Evolutionary conservation across 2,888 invertebrate species (phyloP).

Genomic region (Thumatha senex): DNA sequence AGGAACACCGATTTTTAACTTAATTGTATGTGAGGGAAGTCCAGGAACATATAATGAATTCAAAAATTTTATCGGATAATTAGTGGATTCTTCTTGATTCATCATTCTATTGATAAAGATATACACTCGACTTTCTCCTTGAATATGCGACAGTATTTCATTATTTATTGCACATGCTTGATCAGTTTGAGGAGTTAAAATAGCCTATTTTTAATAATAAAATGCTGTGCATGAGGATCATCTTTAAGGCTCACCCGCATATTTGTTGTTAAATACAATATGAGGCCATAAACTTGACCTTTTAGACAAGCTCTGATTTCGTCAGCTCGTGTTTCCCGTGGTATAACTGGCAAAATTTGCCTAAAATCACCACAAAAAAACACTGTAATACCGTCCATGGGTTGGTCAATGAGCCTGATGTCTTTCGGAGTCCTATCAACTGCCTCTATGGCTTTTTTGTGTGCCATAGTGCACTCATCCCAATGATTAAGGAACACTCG

Average conservation of each 20-base stretch:
- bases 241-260: background rate
- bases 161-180: background rate
- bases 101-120: slow-evolving; percentile 8
- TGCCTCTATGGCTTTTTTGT: background rate
- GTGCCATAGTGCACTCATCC: slow-evolving; percentile 1
- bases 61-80: slow-evolving; percentile 1
- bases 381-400: background rate
- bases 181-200: background rate
- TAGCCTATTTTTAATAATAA: background rate
- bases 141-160: background rate
- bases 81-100: background rate
- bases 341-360: background rate
- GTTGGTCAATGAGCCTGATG: background rate
- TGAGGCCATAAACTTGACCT: background rate
- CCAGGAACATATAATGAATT: background rate
- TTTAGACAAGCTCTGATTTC: background rate
- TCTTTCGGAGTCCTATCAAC: background rate
- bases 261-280: background rate
- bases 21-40: background rate
- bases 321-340: background rate
- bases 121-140: background rate
- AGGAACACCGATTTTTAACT: background rate
- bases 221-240: background rate
- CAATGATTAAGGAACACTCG: background rate
- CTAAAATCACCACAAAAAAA: background rate